A percentile compares a stretch with the other conserved stretches of the same genome.
These are phyloP conservation scores for Papilio polytes DNA, from an alignment of 1,140 invertebrate species.

Conservation along the genomic window DNA sequence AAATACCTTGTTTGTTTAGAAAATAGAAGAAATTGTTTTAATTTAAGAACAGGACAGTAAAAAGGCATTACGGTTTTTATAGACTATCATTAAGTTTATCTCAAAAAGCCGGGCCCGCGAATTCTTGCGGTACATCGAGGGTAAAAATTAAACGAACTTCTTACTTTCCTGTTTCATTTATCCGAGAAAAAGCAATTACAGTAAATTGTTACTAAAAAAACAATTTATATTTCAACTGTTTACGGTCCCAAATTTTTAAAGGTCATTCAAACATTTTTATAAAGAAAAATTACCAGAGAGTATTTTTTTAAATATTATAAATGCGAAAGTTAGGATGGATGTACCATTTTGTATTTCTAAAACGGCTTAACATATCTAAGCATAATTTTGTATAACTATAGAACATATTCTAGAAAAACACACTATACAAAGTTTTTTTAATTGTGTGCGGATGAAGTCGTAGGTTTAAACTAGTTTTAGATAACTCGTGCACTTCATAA, in stretches of 20 bases:
- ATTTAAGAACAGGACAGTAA: slow-evolving; percentile 9
- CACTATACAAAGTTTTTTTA: no score
- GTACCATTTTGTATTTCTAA: no score
- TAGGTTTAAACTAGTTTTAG: no score
- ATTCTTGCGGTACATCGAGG: slow-evolving; percentile 18
- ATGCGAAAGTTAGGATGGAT: no score
- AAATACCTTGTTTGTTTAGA: background rate
- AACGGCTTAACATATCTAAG: no score
- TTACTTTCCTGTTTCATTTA: slow-evolving; percentile 5
- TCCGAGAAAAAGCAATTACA: slow-evolving; percentile 18
- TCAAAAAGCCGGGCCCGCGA: slow-evolving; percentile 1
- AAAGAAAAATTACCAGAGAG: no score
- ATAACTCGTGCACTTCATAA: background rate
- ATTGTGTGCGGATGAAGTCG: no score
- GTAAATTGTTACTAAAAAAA: background rate
- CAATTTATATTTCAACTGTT: background rate
- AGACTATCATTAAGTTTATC: slow-evolving; percentile 23
- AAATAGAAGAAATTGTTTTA: slow-evolving; percentile 8
- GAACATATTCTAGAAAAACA: no score
- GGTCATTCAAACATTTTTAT: no score
- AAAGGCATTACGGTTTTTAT: slow-evolving; percentile 23
- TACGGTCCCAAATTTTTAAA: background rate
- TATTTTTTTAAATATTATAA: no score
- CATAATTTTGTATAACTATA: no score
- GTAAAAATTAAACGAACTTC: slow-evolving; percentile 23